Evolutionary conservation across 2,888 invertebrate species (phyloP), one percentile per base, ranked within the genome.

Genomic region (Caenorhabditis parvicauda): DNA sequence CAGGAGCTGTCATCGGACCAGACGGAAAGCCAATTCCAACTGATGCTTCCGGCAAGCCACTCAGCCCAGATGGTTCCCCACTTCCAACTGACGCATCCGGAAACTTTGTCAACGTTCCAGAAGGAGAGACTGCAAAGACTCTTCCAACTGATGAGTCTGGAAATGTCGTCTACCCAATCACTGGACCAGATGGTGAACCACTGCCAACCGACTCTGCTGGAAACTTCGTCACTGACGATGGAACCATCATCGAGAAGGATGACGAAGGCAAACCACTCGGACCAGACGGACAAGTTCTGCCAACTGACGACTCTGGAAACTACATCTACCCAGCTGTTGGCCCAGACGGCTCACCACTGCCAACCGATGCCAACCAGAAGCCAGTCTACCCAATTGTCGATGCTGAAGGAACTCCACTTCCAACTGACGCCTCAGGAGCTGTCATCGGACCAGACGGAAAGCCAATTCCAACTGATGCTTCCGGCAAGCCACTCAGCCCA

Each of bases 391-490:
- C 62, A 21, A 51, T 65, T 21, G 46, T 57, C 41, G 67, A 60
- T 17, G 54, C 64, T 12, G 63, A 62, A 29, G 64, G 64, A 14
- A 52, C 45, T 47, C 56, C 59, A 27, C 43, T 63, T 6, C 52
- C 65, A 29, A 65, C 62, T 24, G 67, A 67, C 32, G 48, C 46
- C 24, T 41, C 48, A 25, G 58, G 61, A 41, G 50, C 56, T 19
- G 51, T 59, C 2, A 52, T 57, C 25, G 65, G 66, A 29, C 67
- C 64, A 12, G 66, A 70, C 37, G 64, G 64, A 43, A 29, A 53
- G 9, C 52, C 54, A 17, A 46, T 65, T 29, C 59, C 65, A 24
- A 65, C 65, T 17, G 62, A 66, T 50, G 25, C 53, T 1, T 35
- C 29, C 43, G 65, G 59, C 37, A 56, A 51, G 25, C 62, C 62